These are phyloP conservation scores for Gnathonemus echidnorhynchus DNA, from an alignment of 2,113 vertebrate species.

Conservation along the genomic window DNA sequence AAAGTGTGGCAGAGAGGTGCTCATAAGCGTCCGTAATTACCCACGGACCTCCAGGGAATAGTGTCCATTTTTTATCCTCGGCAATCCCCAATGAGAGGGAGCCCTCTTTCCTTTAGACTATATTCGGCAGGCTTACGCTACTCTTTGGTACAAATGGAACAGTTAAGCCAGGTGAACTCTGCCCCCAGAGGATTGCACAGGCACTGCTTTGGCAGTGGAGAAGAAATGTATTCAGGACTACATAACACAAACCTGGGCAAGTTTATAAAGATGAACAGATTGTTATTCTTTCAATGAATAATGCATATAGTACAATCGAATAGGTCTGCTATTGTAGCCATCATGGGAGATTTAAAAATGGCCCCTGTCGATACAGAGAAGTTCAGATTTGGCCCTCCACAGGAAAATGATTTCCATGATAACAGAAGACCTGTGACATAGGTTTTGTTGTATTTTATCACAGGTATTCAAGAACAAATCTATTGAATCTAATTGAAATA, in stretches of 20 bases:
- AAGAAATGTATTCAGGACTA: neutral
- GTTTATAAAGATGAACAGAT: neutral
- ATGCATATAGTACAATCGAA: neutral
- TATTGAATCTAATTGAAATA: neutral
- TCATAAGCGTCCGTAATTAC: conserved; percentile 2
- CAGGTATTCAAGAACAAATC: neutral
- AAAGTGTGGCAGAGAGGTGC: conserved; percentile 4
- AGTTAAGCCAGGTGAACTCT: neutral
- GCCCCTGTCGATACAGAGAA: neutral
- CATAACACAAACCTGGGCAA: neutral
- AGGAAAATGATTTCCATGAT: neutral
- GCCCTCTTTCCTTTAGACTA: neutral
- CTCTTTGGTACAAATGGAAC: neutral
- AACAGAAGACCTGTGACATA: neutral
- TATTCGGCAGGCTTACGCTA: neutral
- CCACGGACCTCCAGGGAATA: neutral
- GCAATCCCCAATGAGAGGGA: neutral
- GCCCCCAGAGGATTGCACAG: neutral
- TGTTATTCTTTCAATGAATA: neutral
- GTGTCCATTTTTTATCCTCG: neutral
- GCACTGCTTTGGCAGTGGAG: neutral
- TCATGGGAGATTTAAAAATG: neutral
- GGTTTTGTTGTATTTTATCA: neutral
- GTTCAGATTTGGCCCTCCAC: neutral
- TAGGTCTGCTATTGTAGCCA: neutral